phyloP scores from a whole-genome alignment of 2,797 vertebrate genomes.

The Chiroxiphia lanceolata region DNA sequence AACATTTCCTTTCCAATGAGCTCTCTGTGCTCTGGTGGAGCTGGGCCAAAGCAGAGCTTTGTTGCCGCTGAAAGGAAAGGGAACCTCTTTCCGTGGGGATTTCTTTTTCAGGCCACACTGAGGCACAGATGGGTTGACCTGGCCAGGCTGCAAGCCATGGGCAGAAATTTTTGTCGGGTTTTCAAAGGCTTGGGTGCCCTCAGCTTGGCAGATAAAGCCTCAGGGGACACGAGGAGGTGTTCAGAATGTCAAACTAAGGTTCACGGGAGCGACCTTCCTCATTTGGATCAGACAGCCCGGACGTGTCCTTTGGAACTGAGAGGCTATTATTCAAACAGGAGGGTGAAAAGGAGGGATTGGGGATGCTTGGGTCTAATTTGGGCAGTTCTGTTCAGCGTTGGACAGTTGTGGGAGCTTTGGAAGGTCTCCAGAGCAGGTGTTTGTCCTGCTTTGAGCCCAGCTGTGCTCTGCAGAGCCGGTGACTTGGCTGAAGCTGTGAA shows the following conservation, averaged over 20 bases:
- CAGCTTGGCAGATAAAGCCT: not conserved
- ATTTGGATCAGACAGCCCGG: not conserved
- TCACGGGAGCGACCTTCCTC: not conserved
- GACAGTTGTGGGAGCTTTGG: not conserved
- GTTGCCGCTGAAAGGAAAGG: not conserved
- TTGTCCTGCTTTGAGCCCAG: not conserved
- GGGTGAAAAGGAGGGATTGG: not conserved
- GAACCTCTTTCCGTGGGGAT: not conserved
- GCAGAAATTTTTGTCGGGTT: not conserved
- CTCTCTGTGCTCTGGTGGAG: not conserved
- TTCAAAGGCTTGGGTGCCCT: not conserved
- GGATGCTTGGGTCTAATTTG: not conserved
- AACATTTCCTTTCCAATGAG: not conserved
- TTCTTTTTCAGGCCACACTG: not conserved
- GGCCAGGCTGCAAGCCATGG: rapidly evolving
- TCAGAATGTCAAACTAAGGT: not conserved
- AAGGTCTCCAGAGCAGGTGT: not conserved
- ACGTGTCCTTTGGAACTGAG: not conserved
- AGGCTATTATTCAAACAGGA: not conserved
- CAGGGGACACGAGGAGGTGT: not conserved
- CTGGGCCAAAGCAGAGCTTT: not conserved
- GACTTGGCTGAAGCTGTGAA: not conserved
- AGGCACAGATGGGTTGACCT: rapidly evolving
- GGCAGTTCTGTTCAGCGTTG: not conserved
- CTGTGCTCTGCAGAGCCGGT: not conserved